Percentiles rank a stretch among this genome's conserved stretches.
These are phyloP conservation scores for Panagrolaimus sp. DNA, from an alignment of 1,140 invertebrate genomes.

Conservation along the genomic window DNA sequence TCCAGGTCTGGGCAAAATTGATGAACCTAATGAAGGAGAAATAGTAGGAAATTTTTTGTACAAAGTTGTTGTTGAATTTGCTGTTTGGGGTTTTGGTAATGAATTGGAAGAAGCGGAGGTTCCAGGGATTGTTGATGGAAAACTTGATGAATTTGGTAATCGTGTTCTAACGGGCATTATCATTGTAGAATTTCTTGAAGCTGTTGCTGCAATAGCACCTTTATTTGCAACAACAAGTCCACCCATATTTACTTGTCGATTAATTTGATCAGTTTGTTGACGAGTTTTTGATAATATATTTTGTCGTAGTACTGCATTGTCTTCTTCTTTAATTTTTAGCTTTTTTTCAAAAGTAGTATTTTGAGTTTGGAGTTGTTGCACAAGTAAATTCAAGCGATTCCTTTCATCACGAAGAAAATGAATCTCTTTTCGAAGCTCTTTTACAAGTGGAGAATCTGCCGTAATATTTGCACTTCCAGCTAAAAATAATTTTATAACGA, in stretches of 20 bases:
- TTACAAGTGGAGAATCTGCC: slow-evolving; percentile 2
- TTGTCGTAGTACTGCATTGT: background rate
- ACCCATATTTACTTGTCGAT: background rate
- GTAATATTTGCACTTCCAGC: background rate
- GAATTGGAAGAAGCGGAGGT: background rate
- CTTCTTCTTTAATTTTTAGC: slow-evolving; percentile 4
- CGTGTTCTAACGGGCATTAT: background rate
- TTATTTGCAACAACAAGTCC: background rate
- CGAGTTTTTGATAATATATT: background rate
- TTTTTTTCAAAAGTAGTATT: background rate
- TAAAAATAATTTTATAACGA: background rate
- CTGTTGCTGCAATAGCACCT: background rate
- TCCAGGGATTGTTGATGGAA: slow-evolving; percentile 8
- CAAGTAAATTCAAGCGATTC: background rate
- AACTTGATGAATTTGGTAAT: background rate
- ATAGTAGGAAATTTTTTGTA: slow-evolving; percentile 1
- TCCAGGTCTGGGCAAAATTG: background rate
- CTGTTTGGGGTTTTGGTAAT: too few relatives aligned
- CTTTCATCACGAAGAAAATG: background rate
- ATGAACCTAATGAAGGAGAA: background rate
- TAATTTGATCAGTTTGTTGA: background rate
- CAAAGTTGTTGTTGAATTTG: background rate
- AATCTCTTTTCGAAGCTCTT: slow-evolving; percentile 8
- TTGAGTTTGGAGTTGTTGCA: background rate
- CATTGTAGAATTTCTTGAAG: background rate